Evolutionary conservation across 2,888 invertebrate species (phyloP), one percentile per base, ranked within the genome.

Genomic region (Eupithecia inturbata): DNA sequence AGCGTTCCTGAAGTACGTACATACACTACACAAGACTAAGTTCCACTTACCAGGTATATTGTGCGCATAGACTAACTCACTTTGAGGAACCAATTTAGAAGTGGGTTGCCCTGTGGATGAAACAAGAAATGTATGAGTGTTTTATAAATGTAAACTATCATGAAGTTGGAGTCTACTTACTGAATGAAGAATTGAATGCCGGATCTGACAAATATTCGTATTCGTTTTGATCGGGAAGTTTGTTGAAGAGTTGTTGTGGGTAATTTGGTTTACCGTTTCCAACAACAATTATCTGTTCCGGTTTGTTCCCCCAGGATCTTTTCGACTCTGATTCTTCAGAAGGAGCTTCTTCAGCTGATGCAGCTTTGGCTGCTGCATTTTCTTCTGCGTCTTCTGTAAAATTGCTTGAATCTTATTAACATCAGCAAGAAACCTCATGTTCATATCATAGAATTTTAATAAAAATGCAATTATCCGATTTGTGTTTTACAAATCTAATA

Each of bases 41-140:
- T 26, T 66, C 16, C 19, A 76, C 82, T 83, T 79, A 90, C 91
- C 91, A 53, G 84, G 82, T 77, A 87, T 82, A 70, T 81, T 81
- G 62, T 85, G 78, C 41, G 88, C 86, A 68, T 81, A 79, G 60
- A 90, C 79, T 70, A 84, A 86, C 78, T 89, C 87, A 66, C 82
- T 73, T 9, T 78, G 75, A 26, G 80, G 80, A 74, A 91, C 83
- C 31, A 81, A n/a, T 78, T 87, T 87, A 64, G 87, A 83, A 33
- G 79, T 64, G 33, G n/a, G 63, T 64, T 64, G 62, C 19, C 62
- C 63, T 64, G 63, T 19, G n/a, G 28, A n/a, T 10, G 10, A 12
- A 64, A n/a, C 4, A 33, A 64, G 5, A 62, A 31, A 28, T 62
- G 16, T 31, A 19, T 19, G 31, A 16, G 9, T n/a, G 19, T 19